These are phyloP conservation scores for Seira sanloemensis DNA, from an alignment of 2,888 invertebrate genomes.

Conservation along the genomic window DNA sequence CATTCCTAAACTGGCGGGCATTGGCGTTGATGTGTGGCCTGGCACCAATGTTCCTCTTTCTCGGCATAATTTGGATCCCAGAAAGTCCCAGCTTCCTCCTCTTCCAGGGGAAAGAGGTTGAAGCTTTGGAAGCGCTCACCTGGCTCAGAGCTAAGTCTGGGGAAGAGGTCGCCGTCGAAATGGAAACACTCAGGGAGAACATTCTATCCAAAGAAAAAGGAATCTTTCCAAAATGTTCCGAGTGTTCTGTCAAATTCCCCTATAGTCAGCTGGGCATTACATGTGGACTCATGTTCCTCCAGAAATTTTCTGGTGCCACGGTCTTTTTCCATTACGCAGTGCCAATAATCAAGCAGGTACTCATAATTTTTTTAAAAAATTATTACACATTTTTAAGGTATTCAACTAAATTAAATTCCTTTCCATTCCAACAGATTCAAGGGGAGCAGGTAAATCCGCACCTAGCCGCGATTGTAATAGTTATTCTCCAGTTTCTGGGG, in stretches of 20 bases:
- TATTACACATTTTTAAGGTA: not conserved
- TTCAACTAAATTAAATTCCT: not conserved
- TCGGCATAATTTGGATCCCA: not conserved
- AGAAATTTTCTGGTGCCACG: constrained; percentile 84
- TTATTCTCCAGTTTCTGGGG: constrained; percentile 88
- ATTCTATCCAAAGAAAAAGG: constrained; percentile 75
- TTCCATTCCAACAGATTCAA: constrained; percentile 58
- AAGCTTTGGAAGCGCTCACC: constrained; percentile 62
- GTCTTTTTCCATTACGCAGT: constrained; percentile 91
- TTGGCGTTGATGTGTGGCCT: constrained; percentile 54
- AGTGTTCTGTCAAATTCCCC: constrained; percentile 65
- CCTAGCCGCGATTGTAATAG: constrained; percentile 89
- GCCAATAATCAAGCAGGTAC: constrained; percentile 90
- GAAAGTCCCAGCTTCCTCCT: constrained; percentile 51
- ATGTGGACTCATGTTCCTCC: constrained; percentile 93
- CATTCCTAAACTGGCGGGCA: constrained; percentile 64
- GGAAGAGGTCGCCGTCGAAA: constrained; percentile 85
- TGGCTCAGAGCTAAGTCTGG: constrained; percentile 41
- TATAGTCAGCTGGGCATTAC: constrained; percentile 80
- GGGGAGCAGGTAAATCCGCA: constrained; percentile 82
- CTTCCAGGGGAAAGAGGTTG: not conserved
- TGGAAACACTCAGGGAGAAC: constrained; percentile 83
- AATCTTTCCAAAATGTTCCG: constrained; percentile 74
- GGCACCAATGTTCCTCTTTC: not conserved
- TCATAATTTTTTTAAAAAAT: constrained; percentile 75